Percentiles rank a stretch among this genome's conserved stretches.
These are phyloP conservation scores for Hermodice carunculata DNA, from an alignment of 2,888 invertebrate genomes.

Conservation along the genomic window DNA sequence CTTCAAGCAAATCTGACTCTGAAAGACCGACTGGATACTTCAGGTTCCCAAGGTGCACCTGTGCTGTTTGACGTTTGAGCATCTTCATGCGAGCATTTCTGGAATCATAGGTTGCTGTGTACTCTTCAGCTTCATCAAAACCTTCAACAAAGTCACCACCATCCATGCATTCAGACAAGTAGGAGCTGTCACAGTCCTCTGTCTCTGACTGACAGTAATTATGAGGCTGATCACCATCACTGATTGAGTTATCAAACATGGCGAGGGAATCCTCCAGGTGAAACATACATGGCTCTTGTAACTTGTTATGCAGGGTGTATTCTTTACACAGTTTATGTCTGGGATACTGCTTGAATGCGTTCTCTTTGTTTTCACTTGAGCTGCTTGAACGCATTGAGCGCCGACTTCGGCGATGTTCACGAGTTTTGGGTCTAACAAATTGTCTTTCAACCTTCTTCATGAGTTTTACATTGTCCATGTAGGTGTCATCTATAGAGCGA, in stretches of 20 bases:
- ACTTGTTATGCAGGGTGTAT: conserved; percentile 35
- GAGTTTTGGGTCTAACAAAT: too few relatives aligned
- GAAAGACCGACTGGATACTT: conserved; percentile 31
- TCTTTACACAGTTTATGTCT: conserved; percentile 33
- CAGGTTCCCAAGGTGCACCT: conserved; percentile 8
- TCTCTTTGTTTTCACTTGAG: neutral
- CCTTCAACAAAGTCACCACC: conserved; percentile 3
- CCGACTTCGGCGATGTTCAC: neutral
- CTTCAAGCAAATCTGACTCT: conserved; percentile 28
- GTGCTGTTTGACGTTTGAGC: conserved; percentile 37
- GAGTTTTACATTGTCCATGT: conserved; percentile 13
- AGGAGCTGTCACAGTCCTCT: conserved; percentile 40
- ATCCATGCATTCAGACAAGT: conserved; percentile 34
- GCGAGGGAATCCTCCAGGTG: conserved; percentile 23
- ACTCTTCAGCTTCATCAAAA: conserved; percentile 17
- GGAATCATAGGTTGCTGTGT: conserved; percentile 31
- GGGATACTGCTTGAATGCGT: too few relatives aligned
- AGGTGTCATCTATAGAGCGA: conserved; percentile 9
- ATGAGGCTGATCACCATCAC: conserved; percentile 8
- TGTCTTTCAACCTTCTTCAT: conserved; percentile 7
- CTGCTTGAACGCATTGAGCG: neutral
- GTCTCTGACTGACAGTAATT: too few relatives aligned
- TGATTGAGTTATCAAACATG: conserved; percentile 10
- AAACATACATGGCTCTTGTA: conserved; percentile 38
- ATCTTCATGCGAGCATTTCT: conserved; percentile 25